Base-by-base conservation (phyloP, 2,113 vertebrate species). In the Myiagra hebetior region DNA sequence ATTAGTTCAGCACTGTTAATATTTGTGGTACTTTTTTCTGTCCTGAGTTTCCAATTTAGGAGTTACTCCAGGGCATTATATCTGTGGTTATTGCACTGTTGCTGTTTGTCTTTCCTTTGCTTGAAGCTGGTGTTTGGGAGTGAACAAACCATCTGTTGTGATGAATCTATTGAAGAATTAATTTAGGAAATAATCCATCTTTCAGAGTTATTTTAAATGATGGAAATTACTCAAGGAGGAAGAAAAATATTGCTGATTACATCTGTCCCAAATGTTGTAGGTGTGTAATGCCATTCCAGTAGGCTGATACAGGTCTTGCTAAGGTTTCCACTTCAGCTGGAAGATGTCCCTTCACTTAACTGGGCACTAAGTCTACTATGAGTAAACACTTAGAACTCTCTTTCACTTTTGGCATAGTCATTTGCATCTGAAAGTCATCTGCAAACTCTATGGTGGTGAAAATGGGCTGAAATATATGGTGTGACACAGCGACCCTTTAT, bases 1-100 rank as follows among this genome's bases (percentile, higher is more conserved):
- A 27, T 50, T 50, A 18, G 5, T 46, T 82, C 0, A 0, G 24
- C 19, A 3, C 60, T 39, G 1, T 5, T 50, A 60, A 15, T 77
- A 30, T 21, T 69, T 41, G 47, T 22, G 65, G 33, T 70, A 19
- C 19, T 63, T 92, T 56, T 3, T 8, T 42, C 64, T 62, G 30
- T 57, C 56, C 20, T 17, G 10, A 19, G 33, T 89, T 93, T 31
- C 24, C 24, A 63, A 1, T 14, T 52, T 15, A 47, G 30, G 23
- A 56, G 39, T 62, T 70, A 41, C 41, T 82, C 53, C 13, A 35
- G 33, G 63, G 35, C 0, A 0, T 87, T 47, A 0, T 18, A 42
- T 24, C 30, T 56, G 2, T 70, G 44, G 18, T 50, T 80, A 5
- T 24, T 72, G 74, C 65, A 27, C 12, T 53, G 31, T 31, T 64